Conservation (phyloP, 1,140 invertebrate genomes). For the Xylocopa sonorina region DNA sequence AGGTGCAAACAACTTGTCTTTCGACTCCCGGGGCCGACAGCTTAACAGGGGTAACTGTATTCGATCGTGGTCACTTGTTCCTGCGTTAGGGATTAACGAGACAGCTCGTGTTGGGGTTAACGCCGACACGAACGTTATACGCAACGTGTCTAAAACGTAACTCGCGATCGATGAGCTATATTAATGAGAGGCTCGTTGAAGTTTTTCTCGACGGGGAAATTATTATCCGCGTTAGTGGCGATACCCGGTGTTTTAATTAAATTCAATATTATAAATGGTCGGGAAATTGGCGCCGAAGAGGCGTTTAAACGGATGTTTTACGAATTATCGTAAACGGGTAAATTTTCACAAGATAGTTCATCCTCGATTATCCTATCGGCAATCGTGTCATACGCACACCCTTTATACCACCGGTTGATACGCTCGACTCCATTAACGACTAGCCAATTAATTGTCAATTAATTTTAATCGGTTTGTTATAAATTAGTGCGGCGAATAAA, state of each 20-base stretch:
- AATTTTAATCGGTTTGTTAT: constrained; percentile 11
- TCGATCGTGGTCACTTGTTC: constrained; percentile 1
- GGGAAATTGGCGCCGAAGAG: neutral
- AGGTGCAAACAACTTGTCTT: constrained; percentile 24
- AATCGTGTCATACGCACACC: neutral
- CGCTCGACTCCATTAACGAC: neutral
- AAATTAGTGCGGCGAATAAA: neutral
- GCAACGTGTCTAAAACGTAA: too few species aligned
- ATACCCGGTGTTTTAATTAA: neutral
- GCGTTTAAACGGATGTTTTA: neutral
- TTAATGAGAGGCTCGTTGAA: too few species aligned
- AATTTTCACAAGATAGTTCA: constrained; percentile 5
- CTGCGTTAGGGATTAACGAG: constrained; percentile 15
- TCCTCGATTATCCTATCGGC: constrained; percentile 4
- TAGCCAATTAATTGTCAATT: constrained; percentile 16
- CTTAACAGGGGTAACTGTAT: neutral
- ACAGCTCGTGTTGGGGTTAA: neutral
- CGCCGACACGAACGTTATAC: neutral
- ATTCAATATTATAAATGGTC: neutral
- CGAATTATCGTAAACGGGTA: neutral
- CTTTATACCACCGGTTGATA: neutral
- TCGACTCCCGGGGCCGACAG: neutral
- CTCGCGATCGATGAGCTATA: too few species aligned
- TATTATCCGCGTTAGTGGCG: neutral
- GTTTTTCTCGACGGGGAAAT: too few species aligned